A percentile compares a stretch with the other conserved stretches of the same genome.
Evolutionary conservation across 2,888 invertebrate species (phyloP).

Genomic region (Tenthredo scrophulariae): DNA sequence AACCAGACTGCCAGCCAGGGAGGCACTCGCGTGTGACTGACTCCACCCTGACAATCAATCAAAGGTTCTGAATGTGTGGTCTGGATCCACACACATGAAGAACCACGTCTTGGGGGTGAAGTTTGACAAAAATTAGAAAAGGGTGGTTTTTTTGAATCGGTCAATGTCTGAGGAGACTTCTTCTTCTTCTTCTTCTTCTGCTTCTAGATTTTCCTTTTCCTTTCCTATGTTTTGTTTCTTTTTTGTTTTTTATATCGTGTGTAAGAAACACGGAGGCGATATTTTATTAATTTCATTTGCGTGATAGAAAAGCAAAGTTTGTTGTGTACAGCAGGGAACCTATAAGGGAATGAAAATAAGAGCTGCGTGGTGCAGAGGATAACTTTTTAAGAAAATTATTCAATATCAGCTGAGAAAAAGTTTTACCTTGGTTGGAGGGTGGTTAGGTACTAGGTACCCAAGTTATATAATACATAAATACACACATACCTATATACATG

Average conservation of each 20-base stretch:
- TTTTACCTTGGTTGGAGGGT: background rate
- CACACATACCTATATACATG: background rate
- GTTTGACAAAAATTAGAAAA: background rate
- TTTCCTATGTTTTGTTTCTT: background rate
- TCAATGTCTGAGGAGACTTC: background rate
- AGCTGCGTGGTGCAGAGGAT: constrained; percentile 60
- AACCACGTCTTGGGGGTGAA: background rate
- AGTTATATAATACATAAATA: background rate
- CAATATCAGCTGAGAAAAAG: constrained; percentile 68
- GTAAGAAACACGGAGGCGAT: background rate
- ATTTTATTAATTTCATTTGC: constrained; percentile 49
- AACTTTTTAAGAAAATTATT: constrained; percentile 75
- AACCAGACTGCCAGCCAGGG: background rate
- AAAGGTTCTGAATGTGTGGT: constrained; percentile 57
- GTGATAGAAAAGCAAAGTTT: constrained; percentile 51
- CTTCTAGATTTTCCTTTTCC: no score
- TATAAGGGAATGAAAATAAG: constrained; percentile 57
- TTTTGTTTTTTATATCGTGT: background rate
- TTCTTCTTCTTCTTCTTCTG: background rate
- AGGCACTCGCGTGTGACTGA: constrained; percentile 65
- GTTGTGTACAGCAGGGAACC: constrained; percentile 12
- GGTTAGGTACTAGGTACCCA: background rate
- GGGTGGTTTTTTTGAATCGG: background rate
- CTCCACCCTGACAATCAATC: constrained; percentile 74
- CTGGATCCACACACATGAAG: background rate